These are phyloP conservation scores for Sebastes trivittatus DNA, from an alignment of 2,797 vertebrate species.

Conservation along the genomic window DNA sequence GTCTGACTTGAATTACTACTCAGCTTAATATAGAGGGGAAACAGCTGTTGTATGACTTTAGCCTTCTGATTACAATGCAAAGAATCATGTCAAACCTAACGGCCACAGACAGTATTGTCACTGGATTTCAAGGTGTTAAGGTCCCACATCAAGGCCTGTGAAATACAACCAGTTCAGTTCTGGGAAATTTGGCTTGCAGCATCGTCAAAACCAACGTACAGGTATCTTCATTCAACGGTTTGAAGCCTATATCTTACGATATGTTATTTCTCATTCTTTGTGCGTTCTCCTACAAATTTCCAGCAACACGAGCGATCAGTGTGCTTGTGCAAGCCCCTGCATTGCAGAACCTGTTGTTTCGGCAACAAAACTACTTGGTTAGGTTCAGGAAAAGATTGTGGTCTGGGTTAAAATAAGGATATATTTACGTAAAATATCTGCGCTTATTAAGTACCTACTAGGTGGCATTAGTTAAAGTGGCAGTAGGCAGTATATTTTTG, in stretches of 20 bases:
- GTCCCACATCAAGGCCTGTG: slow-evolving; percentile 2
- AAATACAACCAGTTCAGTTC: slow-evolving; percentile 3
- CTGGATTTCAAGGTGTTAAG: slow-evolving; percentile 27
- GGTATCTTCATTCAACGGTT: neutral
- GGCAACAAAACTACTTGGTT: neutral
- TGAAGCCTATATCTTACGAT: neutral
- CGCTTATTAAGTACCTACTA: neutral
- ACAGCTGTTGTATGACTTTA: neutral
- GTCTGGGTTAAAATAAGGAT: too few relatives aligned
- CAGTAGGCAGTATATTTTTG: too few relatives aligned
- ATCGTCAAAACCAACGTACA: neutral
- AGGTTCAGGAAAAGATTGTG: neutral
- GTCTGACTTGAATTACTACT: neutral
- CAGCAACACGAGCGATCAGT: neutral
- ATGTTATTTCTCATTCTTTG: neutral
- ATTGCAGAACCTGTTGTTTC: neutral
- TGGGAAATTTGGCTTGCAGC: neutral
- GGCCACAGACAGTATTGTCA: slow-evolving; percentile 6
- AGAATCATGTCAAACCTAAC: neutral
- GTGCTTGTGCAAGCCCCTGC: neutral
- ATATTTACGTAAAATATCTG: too few relatives aligned
- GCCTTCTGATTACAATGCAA: neutral
- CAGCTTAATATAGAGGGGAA: neutral
- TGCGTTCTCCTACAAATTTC: neutral
- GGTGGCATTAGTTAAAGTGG: neutral